Base-by-base conservation (phyloP, 2,888 invertebrate species). In the Coremacera marginata region DNA sequence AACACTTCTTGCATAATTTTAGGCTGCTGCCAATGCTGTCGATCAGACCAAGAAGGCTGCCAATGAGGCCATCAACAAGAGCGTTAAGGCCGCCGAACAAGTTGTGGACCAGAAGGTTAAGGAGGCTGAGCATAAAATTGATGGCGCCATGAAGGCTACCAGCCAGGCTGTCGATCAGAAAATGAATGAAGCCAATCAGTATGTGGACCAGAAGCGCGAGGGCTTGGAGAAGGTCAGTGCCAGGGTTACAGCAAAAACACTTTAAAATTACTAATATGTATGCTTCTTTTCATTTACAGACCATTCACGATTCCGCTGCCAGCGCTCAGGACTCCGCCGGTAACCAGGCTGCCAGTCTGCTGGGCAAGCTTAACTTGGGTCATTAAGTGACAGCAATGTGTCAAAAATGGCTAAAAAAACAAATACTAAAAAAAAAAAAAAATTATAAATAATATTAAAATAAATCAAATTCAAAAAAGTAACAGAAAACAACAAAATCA, bases 171-270 rank as follows among this genome's bases (percentile, higher is more conserved):
- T 92, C 67, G 93, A 93, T 85, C 86, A 91, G 79, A 93, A 93
- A 89, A 87, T 94, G 83, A 91, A 92, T 84, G 91, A 93, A 78
- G 91, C 93, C 34, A 92, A 92, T 85, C 91, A 92, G 83, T 93
- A 90, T 85, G 88, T 92, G 77, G 92, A 90, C 84, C 91, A 92
- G 81, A 93, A 93, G 86, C 90, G 92, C 51, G 92, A 85, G 76
- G 84, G 85, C 49, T 82, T 89, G 60, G 88, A 88, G 81, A 88
- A 89, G 82, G 87, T 86, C 11, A 22, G 63, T 63, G 14, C 2
- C 8, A 27, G 14, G 27, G 22, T 4, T 22, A 25, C 27, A 5
- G 7, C 25, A 62, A 2, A 8, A 14, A 62, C 5, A 14, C 31
- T 44, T 16, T 65, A 14, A 0, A 9, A 3, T 37, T n/a, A 67